phyloP scores from a whole-genome alignment of 1,140 invertebrate genomes.

The Elysia chlorotica region DNA sequence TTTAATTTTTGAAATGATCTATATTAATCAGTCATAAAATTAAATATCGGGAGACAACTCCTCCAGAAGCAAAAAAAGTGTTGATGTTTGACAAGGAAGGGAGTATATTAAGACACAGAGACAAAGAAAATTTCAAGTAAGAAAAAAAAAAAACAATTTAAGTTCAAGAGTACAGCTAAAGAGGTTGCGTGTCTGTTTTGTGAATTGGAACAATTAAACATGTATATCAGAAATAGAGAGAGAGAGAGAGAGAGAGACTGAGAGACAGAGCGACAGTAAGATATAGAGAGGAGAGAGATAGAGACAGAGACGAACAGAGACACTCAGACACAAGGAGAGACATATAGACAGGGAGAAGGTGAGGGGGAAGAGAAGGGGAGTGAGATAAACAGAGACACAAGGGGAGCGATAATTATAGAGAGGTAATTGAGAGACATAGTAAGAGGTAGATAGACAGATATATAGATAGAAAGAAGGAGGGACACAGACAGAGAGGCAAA shows the following conservation, averaged over 20 bases:
- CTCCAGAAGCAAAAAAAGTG: too few species aligned
- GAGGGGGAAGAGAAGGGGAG: background rate
- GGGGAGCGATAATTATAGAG: background rate
- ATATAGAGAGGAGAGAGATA: background rate
- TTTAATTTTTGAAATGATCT: too few species aligned
- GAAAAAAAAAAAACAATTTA: too few species aligned
- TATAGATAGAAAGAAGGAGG: too few species aligned
- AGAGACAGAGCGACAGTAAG: conserved; percentile 4
- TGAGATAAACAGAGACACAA: background rate
- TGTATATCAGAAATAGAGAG: background rate
- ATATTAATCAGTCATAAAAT: too few species aligned
- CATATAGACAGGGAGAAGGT: background rate
- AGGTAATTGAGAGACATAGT: conserved; percentile 51
- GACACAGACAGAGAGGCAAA: background rate
- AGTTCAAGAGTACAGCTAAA: too few species aligned
- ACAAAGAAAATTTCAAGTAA: too few species aligned
- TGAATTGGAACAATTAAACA: too few species aligned
- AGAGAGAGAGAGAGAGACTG: conserved; percentile 3
- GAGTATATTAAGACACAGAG: too few species aligned
- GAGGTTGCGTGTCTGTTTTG: too few species aligned
- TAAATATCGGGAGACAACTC: too few species aligned
- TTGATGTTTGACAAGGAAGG: too few species aligned
- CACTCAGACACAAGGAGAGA: background rate
- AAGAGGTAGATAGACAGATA: conserved; percentile 65
- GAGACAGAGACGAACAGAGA: background rate